These are phyloP conservation scores for Actinopyga echinites DNA, from an alignment of 53 echinoderm and acorn worm species.

Conservation along the genomic window DNA sequence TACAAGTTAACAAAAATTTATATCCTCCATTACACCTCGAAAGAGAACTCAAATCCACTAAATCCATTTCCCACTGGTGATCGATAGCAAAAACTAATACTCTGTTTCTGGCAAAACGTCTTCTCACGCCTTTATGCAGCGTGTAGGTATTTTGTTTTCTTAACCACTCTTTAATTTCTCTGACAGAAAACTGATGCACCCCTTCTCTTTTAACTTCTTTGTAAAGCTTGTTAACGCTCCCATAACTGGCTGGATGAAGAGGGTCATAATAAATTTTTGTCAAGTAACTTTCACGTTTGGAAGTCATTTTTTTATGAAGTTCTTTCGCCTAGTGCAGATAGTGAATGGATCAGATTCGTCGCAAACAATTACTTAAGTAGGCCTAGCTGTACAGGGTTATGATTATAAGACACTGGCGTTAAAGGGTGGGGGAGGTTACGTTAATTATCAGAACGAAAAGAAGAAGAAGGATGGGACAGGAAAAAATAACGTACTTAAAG, in stretches of 20 bases:
- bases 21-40: conserved; percentile 25
- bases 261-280: conserved; percentile 38
- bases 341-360: too few relatives aligned
- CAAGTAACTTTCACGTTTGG: neutral
- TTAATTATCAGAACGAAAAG: too few relatives aligned
- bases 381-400: too few relatives aligned
- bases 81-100: conserved; percentile 50
- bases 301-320: neutral
- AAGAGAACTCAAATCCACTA: conserved; percentile 43
- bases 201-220: conserved; percentile 45
- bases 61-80: conserved; percentile 56
- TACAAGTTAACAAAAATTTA: conserved; percentile 61
- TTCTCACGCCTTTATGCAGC: conserved; percentile 49
- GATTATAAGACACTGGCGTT: too few relatives aligned
- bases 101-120: conserved; percentile 42
- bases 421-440: too few relatives aligned
- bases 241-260: conserved; percentile 29
- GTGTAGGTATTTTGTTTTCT: conserved; percentile 51
- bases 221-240: conserved; percentile 57
- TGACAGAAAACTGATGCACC: conserved; percentile 25
- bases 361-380: too few relatives aligned
- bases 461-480: too few relatives aligned
- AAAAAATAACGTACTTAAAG: too few relatives aligned
- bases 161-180: conserved; percentile 49
- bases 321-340: too few relatives aligned